These are phyloP conservation scores for Hemichromis elongatus DNA, from an alignment of 2,113 vertebrate genomes.

Conservation along the genomic window DNA sequence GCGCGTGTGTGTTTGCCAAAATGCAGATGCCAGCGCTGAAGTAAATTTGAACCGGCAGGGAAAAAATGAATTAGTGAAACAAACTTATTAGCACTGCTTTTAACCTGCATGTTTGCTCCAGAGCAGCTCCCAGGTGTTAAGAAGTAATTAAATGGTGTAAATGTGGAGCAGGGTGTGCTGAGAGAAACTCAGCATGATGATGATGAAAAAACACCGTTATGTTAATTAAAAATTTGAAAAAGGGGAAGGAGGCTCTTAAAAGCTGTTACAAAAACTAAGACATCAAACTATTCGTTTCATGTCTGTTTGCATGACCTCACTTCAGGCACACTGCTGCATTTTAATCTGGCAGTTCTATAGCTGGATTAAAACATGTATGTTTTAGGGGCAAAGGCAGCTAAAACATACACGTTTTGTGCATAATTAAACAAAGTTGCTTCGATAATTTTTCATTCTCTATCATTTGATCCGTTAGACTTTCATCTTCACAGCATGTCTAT, in stretches of 20 bases:
- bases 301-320: background rate
- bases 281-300: background rate
- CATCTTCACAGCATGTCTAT: background rate
- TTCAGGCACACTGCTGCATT: background rate
- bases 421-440: background rate
- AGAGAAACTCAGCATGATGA: background rate
- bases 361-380: background rate
- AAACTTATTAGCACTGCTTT: background rate
- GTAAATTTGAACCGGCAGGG: background rate
- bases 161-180: constrained; percentile 13
- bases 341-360: background rate
- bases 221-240: constrained; percentile 19
- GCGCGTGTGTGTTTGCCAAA: background rate
- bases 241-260: background rate
- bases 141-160: constrained; percentile 35
- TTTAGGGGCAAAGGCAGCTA: background rate
- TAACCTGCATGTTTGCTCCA: background rate
- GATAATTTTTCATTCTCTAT: background rate
- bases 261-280: background rate
- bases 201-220: background rate
- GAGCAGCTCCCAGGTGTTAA: constrained; percentile 42
- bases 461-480: background rate
- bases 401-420: background rate
- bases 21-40: background rate
- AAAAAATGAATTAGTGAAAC: background rate